phyloP scores from a whole-genome alignment of 2,888 invertebrate genomes.

The Diarsia mendica region DNA sequence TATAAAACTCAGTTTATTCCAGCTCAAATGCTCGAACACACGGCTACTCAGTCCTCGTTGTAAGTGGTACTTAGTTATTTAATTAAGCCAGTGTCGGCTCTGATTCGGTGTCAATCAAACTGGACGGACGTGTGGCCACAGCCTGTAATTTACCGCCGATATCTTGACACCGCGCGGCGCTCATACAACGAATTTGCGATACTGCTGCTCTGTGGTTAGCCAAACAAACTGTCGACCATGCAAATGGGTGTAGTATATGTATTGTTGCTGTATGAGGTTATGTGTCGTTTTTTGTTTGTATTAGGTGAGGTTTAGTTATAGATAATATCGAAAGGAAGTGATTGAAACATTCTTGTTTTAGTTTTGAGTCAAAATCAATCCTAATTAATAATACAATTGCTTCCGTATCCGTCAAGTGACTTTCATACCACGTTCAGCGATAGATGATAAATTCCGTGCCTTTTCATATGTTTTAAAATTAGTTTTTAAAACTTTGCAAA shows the following conservation, averaged over 20 bases:
- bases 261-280: neutral
- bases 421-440: neutral
- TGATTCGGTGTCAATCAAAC: slow-evolving; percentile 67
- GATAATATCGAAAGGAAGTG: slow-evolving; percentile 24
- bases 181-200: slow-evolving; percentile 58
- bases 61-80: slow-evolving; percentile 65
- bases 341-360: slow-evolving; percentile 18
- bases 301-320: neutral
- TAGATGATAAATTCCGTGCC: neutral
- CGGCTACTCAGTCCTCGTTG: slow-evolving; percentile 8
- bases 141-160: slow-evolving; percentile 70
- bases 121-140: slow-evolving; percentile 48
- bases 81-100: slow-evolving; percentile 57
- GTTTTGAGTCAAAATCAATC: slow-evolving; percentile 10
- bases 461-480: neutral
- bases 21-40: neutral
- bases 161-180: slow-evolving; percentile 59
- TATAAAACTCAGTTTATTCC: neutral
- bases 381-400: neutral
- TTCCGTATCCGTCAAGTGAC: neutral
- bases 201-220: slow-evolving; percentile 58
- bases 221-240: slow-evolving; percentile 57
- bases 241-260: slow-evolving; percentile 23
- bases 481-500: neutral
- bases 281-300: slow-evolving; percentile 11